These are phyloP conservation scores for Hyperoplus lanceolatus DNA, from an alignment of 2,797 vertebrate genomes.

Conservation along the genomic window DNA sequence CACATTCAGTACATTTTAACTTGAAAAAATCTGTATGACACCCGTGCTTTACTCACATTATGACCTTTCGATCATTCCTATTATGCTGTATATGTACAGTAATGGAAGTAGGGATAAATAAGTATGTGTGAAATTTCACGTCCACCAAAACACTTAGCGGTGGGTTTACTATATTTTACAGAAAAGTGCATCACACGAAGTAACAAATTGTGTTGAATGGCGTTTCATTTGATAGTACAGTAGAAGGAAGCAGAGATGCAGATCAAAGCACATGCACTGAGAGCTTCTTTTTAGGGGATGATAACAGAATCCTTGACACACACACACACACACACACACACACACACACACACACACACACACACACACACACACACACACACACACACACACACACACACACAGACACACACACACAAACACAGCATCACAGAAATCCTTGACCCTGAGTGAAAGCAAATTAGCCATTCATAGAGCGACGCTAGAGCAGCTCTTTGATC, in stretches of 20 bases:
- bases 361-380: too few relatives aligned
- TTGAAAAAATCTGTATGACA: not conserved
- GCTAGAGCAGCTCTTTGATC: conserved; percentile 74
- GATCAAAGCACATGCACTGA: conserved; percentile 69
- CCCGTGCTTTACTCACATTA: not conserved
- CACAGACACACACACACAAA: too few relatives aligned
- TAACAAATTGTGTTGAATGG: conserved; percentile 19
- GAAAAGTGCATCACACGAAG: not conserved
- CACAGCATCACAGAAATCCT: conserved; percentile 29
- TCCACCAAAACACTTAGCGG: conserved; percentile 3
- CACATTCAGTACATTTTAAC: not conserved
- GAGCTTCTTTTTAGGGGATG: conserved; percentile 53
- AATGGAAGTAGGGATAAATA: too few relatives aligned
- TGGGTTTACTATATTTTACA: not conserved
- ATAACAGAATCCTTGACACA: conserved; percentile 36
- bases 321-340: too few relatives aligned
- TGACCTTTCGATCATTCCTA: not conserved
- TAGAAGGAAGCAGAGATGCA: conserved; percentile 44
- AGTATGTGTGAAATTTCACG: too few relatives aligned
- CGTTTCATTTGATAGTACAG: conserved; percentile 45
- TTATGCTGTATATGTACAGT: not conserved
- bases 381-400: too few relatives aligned
- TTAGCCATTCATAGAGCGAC: conserved; percentile 63
- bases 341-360: too few relatives aligned
- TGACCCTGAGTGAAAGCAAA: conserved; percentile 58